Conservation (phyloP, 1,140 invertebrate genomes). For the Zelostemma sp. region DNA sequence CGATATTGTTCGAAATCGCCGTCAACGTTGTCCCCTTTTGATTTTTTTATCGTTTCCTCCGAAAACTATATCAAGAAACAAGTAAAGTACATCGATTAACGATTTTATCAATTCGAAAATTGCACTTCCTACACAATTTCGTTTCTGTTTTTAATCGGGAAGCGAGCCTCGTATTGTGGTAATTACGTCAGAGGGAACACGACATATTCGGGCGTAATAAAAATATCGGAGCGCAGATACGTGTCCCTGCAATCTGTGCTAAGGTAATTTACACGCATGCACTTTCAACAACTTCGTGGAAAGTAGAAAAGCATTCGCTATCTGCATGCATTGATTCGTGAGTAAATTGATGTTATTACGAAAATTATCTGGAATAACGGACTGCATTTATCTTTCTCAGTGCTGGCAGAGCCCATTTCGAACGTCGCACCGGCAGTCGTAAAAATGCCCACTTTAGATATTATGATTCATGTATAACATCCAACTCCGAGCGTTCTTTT, state of each 20-base stretch:
- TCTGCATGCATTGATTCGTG: constrained; percentile 8
- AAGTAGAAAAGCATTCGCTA: constrained; percentile 51
- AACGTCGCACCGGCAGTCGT: not conserved
- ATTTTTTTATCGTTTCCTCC: constrained; percentile 3
- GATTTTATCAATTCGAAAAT: not conserved
- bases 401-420: not conserved
- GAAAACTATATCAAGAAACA: constrained; percentile 13
- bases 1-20: constrained; percentile 22
- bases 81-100: too few relatives aligned
- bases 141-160: constrained; percentile 44
- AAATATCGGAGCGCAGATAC: constrained; percentile 40
- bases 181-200: constrained; percentile 34
- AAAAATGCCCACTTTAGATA: constrained; percentile 2
- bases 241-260: constrained; percentile 51
- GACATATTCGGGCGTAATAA: constrained; percentile 49
- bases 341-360: constrained; percentile 13
- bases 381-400: constrained; percentile 2
- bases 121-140: not conserved
- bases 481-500: not conserved
- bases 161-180: constrained; percentile 48
- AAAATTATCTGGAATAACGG: constrained; percentile 32
- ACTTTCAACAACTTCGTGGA: constrained; percentile 39
- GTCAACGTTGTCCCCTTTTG: not conserved
- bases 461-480: constrained; percentile 1
- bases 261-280: constrained; percentile 45